Percentiles rank a stretch among this genome's conserved stretches.
Evolutionary conservation across 2,113 vertebrate species (phyloP).

Genomic region (Amazona guildingii): DNA sequence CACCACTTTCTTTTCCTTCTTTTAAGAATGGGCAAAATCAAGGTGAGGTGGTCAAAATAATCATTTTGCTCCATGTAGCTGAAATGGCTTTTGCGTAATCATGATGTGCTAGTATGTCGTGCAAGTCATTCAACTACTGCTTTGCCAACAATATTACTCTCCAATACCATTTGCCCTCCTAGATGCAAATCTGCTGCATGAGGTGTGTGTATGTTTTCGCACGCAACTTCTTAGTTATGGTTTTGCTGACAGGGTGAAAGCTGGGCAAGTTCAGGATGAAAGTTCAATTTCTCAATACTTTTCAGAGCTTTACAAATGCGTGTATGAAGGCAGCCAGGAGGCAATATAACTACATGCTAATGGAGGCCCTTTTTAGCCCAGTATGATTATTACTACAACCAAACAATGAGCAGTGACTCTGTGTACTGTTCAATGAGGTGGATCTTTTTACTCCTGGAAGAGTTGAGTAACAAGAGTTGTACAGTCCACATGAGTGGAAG

Average conservation of each 20-base stretch:
- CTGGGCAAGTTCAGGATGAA: not conserved
- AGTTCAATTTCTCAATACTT: not conserved
- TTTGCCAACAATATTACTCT: not conserved
- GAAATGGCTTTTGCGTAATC: not conserved
- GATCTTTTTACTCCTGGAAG: not conserved
- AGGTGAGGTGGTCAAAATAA: not conserved
- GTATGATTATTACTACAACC: not conserved
- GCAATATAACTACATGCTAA: not conserved
- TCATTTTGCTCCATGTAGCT: not conserved
- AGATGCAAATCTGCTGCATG: not conserved
- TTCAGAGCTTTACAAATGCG: not conserved
- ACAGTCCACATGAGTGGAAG: not conserved
- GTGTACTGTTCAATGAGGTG: not conserved
- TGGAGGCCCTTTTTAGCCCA: not conserved
- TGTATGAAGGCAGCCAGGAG: not conserved
- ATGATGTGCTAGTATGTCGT: not conserved
- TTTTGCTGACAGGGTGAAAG: not conserved
- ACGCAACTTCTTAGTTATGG: not conserved
- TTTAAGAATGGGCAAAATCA: not conserved
- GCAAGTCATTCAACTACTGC: not conserved
- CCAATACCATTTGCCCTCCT: not conserved
- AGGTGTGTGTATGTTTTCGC: rapidly evolving
- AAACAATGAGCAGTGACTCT: not conserved
- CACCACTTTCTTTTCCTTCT: not conserved
- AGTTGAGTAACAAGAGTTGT: not conserved